A percentile compares a stretch with the other conserved stretches of the same genome.
These are phyloP conservation scores for Oscheius sp. DNA, from an alignment of 2,888 invertebrate species.

Conservation along the genomic window DNA sequence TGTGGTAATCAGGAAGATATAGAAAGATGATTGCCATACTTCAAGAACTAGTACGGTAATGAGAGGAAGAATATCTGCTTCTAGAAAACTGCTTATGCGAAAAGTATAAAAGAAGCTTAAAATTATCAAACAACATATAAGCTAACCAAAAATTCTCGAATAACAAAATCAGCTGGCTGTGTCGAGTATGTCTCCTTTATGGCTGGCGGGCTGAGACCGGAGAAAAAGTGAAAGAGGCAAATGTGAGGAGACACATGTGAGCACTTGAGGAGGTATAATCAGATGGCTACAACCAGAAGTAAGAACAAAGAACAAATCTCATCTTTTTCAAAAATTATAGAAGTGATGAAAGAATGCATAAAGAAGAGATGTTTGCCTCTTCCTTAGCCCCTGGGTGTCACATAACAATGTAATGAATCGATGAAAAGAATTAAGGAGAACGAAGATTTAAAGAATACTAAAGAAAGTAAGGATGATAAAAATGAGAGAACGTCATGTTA, in stretches of 20 bases:
- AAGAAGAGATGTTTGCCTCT: conserved; percentile 15
- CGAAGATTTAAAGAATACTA: neutral
- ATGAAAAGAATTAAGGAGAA: neutral
- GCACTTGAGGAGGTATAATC: neutral
- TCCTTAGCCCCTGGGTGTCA: conserved; percentile 6
- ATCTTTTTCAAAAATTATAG: neutral
- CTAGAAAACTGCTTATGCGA: too few relatives aligned
- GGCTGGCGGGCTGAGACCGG: neutral
- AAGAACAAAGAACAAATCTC: neutral
- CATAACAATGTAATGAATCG: conserved; percentile 2
- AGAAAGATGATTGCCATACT: neutral
- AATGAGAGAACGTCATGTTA: too few relatives aligned
- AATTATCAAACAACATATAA: too few relatives aligned
- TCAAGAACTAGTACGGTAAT: neutral
- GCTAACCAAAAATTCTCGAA: neutral
- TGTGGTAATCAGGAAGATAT: conserved; percentile 6
- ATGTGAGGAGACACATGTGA: conserved; percentile 20
- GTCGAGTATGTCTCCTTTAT: conserved; percentile 3
- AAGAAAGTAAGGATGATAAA: neutral
- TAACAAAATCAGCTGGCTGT: neutral
- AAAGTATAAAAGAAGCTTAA: too few relatives aligned
- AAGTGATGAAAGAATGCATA: conserved; percentile 15
- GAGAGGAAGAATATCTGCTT: too few relatives aligned
- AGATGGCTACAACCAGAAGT: neutral
- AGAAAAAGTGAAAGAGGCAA: conserved; percentile 6